Conservation (phyloP, 2,797 vertebrate genomes). For the Pseudomugil tenellus region DNA sequence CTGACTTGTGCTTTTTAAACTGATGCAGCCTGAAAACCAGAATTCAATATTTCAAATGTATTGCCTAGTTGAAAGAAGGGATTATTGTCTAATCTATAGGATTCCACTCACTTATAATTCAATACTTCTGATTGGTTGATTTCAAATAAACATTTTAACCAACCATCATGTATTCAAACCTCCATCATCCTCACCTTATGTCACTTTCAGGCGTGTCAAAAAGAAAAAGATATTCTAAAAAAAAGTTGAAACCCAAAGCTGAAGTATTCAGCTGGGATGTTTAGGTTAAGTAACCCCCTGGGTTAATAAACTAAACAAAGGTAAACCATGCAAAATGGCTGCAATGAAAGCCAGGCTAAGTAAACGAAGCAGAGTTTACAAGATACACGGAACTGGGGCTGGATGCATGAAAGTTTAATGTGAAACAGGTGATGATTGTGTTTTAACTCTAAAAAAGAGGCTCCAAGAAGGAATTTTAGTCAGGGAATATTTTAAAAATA, state of each 20-base stretch:
- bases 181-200: slow-evolving; percentile 84
- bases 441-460: slow-evolving; percentile 70
- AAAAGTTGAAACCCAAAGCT: slow-evolving; percentile 87
- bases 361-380: slow-evolving; percentile 97
- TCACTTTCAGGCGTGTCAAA: slow-evolving; percentile 84
- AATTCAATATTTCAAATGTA: not conserved
- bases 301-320: slow-evolving; percentile 99
- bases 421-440: slow-evolving; percentile 89
- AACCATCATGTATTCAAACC: slow-evolving; percentile 84
- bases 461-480: slow-evolving; percentile 51
- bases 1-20: slow-evolving; percentile 37
- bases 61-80: not conserved
- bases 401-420: slow-evolving; percentile 89
- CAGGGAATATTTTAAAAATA: slow-evolving; percentile 44
- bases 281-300: slow-evolving; percentile 96
- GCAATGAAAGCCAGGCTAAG: slow-evolving; percentile 99
- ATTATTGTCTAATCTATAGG: not conserved
- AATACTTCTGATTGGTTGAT: not conserved
- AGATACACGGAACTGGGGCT: slow-evolving; percentile 81
- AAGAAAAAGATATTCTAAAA: slow-evolving; percentile 80
- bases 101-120: not conserved
- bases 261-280: slow-evolving; percentile 90
- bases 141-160: slow-evolving; percentile 15
- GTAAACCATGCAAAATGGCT: slow-evolving; percentile 95
- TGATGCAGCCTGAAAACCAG: slow-evolving; percentile 28